Base-by-base conservation (phyloP, 2,113 vertebrate species). In the Ranitomeya variabilis region DNA sequence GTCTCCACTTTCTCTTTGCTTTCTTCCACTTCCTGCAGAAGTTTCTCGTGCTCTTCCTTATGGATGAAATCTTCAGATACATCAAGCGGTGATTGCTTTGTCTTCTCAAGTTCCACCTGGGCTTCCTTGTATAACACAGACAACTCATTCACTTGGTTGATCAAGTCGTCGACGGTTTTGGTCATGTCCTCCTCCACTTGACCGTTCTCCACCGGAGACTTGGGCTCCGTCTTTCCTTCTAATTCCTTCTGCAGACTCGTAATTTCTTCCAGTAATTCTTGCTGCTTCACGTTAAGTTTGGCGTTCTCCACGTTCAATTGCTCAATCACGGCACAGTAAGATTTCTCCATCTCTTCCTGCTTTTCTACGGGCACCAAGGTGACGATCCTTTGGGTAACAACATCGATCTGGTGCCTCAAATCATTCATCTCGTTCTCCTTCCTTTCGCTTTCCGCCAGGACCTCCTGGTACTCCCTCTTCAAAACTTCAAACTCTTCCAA, bases 101-200 rank as follows among this genome's bases (percentile, higher is more conserved):
- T 91, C 91, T 89, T 81, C 88, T 95, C 95, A 73, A 99, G 95
- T 90, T 99, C 97, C 9, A 92, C 92, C 91, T 97, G 97, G 71
- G 97, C 96, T 90, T 98, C 97, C n/a, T 95, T 96, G 94, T 97
- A 99, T 69, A 96, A 95, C 90, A 96, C 95, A 0, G 97, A 97
- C 26, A 99, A 94, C 90, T 98, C 97, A 54, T 93, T 93, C 79
- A 99, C 91, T 83, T 98, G 96, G 26, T 93, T 96, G 89, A 97
- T 97, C 66, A 98, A 95, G 18, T 97, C 97, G 3, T 96, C 94
- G 16, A 97, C 95, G 1, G 94, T 96, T 89, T 92, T 93, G 15
- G 93, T 95, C 90, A 95, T 93, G 66, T 93, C 94, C 6, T 95
- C 94, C 91, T 97, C 97, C 94, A 94, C 94, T 89, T 98, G 96